These are phyloP conservation scores for Plectropomus leopardus DNA, from an alignment of 2,113 vertebrate species.

Conservation along the genomic window DNA sequence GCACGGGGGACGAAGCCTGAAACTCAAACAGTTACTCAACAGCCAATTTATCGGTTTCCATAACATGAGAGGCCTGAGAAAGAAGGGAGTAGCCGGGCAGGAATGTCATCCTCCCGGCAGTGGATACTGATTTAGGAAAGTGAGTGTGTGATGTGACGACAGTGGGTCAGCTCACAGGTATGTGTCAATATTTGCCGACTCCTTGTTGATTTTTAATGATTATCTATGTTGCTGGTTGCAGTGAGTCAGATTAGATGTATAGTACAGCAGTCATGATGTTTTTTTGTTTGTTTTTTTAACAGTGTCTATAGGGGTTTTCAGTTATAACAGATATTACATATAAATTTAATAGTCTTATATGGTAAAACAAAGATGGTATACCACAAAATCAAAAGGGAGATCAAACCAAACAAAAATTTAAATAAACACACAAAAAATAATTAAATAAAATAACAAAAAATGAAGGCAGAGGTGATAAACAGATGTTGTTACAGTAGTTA, in stretches of 20 bases:
- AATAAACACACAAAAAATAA: too few species aligned
- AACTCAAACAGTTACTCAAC: slow-evolving; percentile 71
- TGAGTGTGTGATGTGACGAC: slow-evolving; percentile 11
- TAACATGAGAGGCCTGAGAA: slow-evolving; percentile 63
- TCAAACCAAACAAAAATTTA: too few species aligned
- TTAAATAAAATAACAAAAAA: too few species aligned
- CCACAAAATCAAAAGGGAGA: too few species aligned
- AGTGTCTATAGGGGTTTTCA: too few species aligned
- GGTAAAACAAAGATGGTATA: too few species aligned
- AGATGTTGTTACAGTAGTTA: too few species aligned
- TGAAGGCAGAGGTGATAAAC: too few species aligned
- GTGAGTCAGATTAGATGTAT: background rate
- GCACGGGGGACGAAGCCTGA: slow-evolving; percentile 42
- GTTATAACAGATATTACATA: too few species aligned
- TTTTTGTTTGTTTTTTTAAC: too few species aligned
- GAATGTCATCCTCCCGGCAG: slow-evolving; percentile 30
- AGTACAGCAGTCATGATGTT: background rate
- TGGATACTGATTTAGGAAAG: slow-evolving; percentile 1
- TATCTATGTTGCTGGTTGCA: slow-evolving; percentile 22
- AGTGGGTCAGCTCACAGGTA: slow-evolving; percentile 27
- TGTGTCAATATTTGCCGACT: slow-evolving; percentile 51
- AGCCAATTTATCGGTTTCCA: slow-evolving; percentile 46
- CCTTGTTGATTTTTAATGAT: slow-evolving; percentile 40
- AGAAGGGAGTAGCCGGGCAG: slow-evolving; percentile 31
- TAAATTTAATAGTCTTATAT: too few species aligned